Evolutionary conservation across 2,797 vertebrate genomes (phyloP).

Genomic region (Hoplostethus atlanticus): DNA sequence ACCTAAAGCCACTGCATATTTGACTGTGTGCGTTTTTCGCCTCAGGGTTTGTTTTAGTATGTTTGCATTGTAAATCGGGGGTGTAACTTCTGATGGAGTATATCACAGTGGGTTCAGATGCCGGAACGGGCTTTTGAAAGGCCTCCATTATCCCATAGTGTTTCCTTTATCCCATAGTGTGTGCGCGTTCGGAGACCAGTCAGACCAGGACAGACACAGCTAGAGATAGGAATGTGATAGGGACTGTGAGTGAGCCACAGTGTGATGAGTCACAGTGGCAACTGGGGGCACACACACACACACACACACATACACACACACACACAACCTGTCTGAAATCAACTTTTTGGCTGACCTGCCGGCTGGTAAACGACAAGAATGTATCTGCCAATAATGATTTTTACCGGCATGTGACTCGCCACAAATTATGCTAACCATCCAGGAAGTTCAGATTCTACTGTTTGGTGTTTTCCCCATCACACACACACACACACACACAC

Average conservation of each 20-base stretch:
- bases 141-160: not conserved
- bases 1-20: not conserved
- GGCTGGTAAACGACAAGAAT: too few relatives aligned
- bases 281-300: constrained; percentile 5
- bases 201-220: constrained; percentile 9
- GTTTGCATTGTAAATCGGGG: constrained; percentile 34
- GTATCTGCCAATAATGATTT: too few relatives aligned
- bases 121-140: not conserved
- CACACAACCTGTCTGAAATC: too few relatives aligned
- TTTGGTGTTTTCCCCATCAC: too few relatives aligned
- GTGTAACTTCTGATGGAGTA: not conserved
- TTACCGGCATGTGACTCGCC: too few relatives aligned
- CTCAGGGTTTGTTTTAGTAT: not conserved
- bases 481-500: not conserved
- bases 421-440: too few relatives aligned
- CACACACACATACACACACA: not conserved
- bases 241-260: constrained; percentile 26
- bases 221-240: constrained; percentile 37
- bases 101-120: not conserved
- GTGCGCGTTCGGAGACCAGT: constrained; percentile 18
- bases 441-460: too few relatives aligned
- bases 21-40: not conserved
- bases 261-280: constrained; percentile 12
- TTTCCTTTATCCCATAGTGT: constrained; percentile 14
- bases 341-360: too few relatives aligned